Evolutionary conservation across 1,140 invertebrate genomes (phyloP).

Genomic region (Drosophila lowei): DNA sequence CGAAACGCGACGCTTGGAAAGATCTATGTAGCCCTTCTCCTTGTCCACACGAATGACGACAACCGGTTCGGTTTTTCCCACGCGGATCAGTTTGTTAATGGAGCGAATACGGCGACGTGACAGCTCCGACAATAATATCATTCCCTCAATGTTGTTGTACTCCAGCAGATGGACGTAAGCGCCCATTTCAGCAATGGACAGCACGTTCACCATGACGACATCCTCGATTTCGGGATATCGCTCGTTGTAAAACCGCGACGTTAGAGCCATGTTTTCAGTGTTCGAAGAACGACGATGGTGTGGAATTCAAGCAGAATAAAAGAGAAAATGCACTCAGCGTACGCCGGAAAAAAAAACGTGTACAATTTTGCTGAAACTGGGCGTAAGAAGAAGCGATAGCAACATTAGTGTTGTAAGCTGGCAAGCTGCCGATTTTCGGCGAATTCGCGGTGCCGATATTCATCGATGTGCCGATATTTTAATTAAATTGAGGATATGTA

Average conservation of each 20-base stretch:
- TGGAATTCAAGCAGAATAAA: constrained; percentile 22
- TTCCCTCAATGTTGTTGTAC: constrained; percentile 99
- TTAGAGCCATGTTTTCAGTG: constrained; percentile 90
- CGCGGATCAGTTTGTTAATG: constrained; percentile 99
- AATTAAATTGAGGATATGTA: too few species aligned
- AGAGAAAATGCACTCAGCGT: constrained; percentile 43
- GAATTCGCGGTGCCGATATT: neutral
- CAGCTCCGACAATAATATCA: constrained; percentile 97
- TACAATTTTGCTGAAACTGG: constrained; percentile 64
- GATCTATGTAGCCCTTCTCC: constrained; percentile 99
- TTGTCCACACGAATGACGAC: constrained; percentile 99
- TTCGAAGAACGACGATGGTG: neutral
- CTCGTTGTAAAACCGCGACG: constrained; percentile 98
- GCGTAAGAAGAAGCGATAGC: constrained; percentile 54
- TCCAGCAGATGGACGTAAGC: constrained; percentile 99
- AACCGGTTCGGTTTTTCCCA: constrained; percentile 99
- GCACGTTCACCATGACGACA: constrained; percentile 99
- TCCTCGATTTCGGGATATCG: constrained; percentile 99
- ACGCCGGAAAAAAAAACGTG: constrained; percentile 67
- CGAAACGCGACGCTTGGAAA: constrained; percentile 99
- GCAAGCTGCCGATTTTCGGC: neutral
- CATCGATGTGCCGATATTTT: neutral
- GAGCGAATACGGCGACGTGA: constrained; percentile 99
- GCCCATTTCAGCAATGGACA: constrained; percentile 99
- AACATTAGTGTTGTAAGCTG: constrained; percentile 32